Conservation (phyloP, 2,888 invertebrate species). For the Drosophila quinaria region DNA sequence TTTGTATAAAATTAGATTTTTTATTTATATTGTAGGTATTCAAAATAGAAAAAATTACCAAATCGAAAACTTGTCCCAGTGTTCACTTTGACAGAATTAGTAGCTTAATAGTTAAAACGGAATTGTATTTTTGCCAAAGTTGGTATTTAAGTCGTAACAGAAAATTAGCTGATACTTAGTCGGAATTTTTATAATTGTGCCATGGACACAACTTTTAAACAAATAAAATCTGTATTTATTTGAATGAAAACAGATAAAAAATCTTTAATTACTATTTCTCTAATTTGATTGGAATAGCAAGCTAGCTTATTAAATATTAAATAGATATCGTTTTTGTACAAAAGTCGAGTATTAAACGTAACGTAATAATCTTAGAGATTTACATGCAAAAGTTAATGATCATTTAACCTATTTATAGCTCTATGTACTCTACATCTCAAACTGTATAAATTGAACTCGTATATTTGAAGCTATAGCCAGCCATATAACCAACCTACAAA, state of each 20-base stretch:
- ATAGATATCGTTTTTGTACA: slow-evolving; percentile 33
- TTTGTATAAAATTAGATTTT: not conserved
- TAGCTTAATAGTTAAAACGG: slow-evolving; percentile 4
- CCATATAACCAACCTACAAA: slow-evolving; percentile 68
- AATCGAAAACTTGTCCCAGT: not conserved
- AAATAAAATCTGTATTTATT: slow-evolving; percentile 14
- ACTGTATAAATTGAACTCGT: slow-evolving; percentile 72
- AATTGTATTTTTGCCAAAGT: not conserved
- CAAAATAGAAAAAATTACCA: not conserved
- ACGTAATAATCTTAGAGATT: slow-evolving; percentile 34
- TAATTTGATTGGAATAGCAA: slow-evolving; percentile 18
- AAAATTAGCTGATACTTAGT: slow-evolving; percentile 20
- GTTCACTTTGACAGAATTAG: not conserved
- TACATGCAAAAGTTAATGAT: slow-evolving; percentile 30
- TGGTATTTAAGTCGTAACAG: slow-evolving; percentile 2
- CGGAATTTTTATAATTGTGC: not conserved
- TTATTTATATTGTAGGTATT: not conserved
- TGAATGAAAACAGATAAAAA: slow-evolving; percentile 19
- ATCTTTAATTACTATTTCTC: slow-evolving; percentile 26
- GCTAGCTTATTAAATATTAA: slow-evolving; percentile 40
- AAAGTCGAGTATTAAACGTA: slow-evolving; percentile 25
- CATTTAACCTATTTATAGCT: slow-evolving; percentile 37
- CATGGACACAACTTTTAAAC: slow-evolving; percentile 16
- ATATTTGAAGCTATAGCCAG: slow-evolving; percentile 79
- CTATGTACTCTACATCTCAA: slow-evolving; percentile 43